Base-by-base conservation (phyloP, 2,113 vertebrate species). In the Cervus canadensis region DNA sequence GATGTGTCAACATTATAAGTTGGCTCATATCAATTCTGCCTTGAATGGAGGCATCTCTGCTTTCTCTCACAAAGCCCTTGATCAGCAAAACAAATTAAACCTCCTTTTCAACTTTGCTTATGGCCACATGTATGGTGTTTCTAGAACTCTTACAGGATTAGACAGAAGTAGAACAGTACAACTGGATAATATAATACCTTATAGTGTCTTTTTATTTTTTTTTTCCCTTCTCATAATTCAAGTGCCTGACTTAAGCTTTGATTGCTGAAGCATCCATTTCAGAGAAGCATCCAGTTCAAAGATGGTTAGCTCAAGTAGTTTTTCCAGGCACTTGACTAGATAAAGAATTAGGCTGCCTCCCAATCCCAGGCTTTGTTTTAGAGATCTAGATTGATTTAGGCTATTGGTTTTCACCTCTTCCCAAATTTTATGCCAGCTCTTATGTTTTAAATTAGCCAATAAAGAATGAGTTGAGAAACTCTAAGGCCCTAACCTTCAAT, bases 1-100 rank as follows among this genome's bases (percentile, higher is more conserved):
- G 2, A 10, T 5, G 1, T 12, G 7, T 43, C 4, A 82, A 0
- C 67, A 48, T 7, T 43, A 12, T 45, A n/a, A 2, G 5, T 89
- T 82, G 17, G 15, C 9, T 83, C 26, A 43, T n/a, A 14, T 71
- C 57, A 71, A 26, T 78, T 91, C 8, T 57, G 3, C 30, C 33
- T 76, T 54, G n/a, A 30, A 62, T 7, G 19, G 23, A 64, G 33
- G 9, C 40, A 54, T 16, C 9, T 2, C 78, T 28, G 10, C 19
- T 30, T 19, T 19, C 21, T 54, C 15, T 10, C 33, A 16, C 10
- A 6, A 43, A 45, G 5, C 4, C 19, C 8, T 78, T 76, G 25
- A 56, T 33, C 33, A 57, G 11, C 45, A 88, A 97, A 84, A 5
- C 25, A 86, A 60, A 76, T 14, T 15, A 62, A 94, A 85, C 3